Percentiles rank a stretch among this genome's conserved stretches.
phyloP scores from a whole-genome alignment of 2,888 invertebrate genomes.

The Synergus japonicus region DNA sequence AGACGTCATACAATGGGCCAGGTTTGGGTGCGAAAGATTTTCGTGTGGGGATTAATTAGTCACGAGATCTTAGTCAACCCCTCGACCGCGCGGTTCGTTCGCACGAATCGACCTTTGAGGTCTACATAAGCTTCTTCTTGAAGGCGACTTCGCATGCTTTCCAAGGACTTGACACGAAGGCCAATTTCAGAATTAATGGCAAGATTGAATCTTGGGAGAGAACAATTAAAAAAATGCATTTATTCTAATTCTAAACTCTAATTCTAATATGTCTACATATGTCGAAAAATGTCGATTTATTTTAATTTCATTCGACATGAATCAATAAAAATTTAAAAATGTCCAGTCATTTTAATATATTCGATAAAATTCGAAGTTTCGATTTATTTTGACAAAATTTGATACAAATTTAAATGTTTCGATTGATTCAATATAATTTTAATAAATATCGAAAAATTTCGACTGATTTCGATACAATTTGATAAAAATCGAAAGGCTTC shows the following conservation, averaged over 20 bases:
- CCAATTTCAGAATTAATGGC: conserved; percentile 47
- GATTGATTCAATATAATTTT: too few relatives aligned
- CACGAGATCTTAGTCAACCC: conserved; percentile 59
- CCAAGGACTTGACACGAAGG: conserved; percentile 65
- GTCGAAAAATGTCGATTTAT: too few relatives aligned
- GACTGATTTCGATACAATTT: too few relatives aligned
- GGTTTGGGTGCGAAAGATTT: conserved; percentile 61
- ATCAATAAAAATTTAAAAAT: too few relatives aligned
- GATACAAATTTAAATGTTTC: too few relatives aligned
- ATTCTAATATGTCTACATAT: too few relatives aligned
- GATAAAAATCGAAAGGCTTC: too few relatives aligned
- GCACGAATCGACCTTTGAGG: conserved; percentile 66
- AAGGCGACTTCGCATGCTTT: conserved; percentile 71
- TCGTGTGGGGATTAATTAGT: conserved; percentile 71
- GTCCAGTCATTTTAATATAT: too few relatives aligned
- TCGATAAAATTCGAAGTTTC: too few relatives aligned
- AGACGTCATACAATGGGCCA: conserved; percentile 59
- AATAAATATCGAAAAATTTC: too few relatives aligned
- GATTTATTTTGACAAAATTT: too few relatives aligned
- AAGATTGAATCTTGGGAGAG: background rate
- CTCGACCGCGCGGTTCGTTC: conserved; percentile 56
- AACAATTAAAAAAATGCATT: background rate
- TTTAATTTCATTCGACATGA: too few relatives aligned
- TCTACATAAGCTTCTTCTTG: conserved; percentile 69
- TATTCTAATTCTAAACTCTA: background rate